A percentile compares a stretch with the other conserved stretches of the same genome.
Conservation (phyloP, 2,113 vertebrate species). For the Actenoides hombroni region DNA sequence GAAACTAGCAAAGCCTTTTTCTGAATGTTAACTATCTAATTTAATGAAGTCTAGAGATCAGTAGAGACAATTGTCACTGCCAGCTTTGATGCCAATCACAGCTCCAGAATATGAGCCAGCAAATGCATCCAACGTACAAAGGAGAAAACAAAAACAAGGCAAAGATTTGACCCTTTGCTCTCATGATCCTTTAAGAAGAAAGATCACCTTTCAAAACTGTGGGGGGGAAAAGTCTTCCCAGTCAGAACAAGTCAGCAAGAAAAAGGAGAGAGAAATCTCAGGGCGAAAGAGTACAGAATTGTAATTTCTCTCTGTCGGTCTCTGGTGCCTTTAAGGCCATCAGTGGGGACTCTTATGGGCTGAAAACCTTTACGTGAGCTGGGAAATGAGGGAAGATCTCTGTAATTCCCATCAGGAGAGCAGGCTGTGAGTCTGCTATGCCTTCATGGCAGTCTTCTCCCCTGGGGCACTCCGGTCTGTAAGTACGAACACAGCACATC, state of each 20-base stretch:
- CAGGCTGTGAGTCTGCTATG: not conserved
- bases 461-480: accelerated
- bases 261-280: not conserved
- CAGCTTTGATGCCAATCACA: constrained; percentile 57
- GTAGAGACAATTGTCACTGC: constrained; percentile 61
- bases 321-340: not conserved
- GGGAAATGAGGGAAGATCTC: not conserved
- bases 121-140: not conserved
- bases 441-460: not conserved
- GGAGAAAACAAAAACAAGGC: constrained; percentile 41
- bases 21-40: constrained; percentile 64
- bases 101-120: not conserved
- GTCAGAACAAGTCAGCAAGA: not conserved
- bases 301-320: not conserved
- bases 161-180: constrained; percentile 36
- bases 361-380: not conserved
- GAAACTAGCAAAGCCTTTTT: constrained; percentile 53
- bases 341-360: accelerated
- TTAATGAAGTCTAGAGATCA: constrained; percentile 62
- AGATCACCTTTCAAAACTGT: not conserved
- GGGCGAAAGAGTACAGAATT: not conserved
- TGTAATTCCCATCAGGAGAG: not conserved
- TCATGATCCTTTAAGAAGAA: not conserved
- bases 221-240: not conserved
- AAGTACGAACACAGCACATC: not conserved